Evolutionary conservation across 2,113 vertebrate species (phyloP), one percentile per base, ranked within the genome.

Genomic region (Suncus etruscus): DNA sequence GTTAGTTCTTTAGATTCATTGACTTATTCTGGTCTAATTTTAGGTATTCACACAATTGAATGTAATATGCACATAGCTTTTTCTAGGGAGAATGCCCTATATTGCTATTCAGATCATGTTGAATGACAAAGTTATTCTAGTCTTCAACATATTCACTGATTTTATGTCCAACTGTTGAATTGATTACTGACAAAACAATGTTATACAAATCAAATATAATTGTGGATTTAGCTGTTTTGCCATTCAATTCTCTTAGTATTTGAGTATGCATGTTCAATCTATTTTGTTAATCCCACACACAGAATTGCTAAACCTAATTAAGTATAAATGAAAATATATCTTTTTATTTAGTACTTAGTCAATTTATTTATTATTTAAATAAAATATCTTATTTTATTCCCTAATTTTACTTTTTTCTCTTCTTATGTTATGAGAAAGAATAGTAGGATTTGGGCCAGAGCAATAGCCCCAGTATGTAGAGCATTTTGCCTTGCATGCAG

Each of bases 181-280:
- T 87, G 75, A 79, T 80, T 76, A n/a, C 50, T 70, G 61, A 50
- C n/a, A 92, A 45, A 90, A 79, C 73, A 90, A 83, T 87, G 24
- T 58, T 72, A 50, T 74, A 69, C 25, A 29, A 3, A 87, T 50
- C 25, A 83, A 90, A 87, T 63, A 63, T 8, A 80, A 92, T 47
- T 90, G 77, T 68, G 11, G 24, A 66, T 77, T 83, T 85, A 76
- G 75, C 25, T 82, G n/a, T 81, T 92, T 94, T 18, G 20, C 51
- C 47, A 72, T 86, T 77, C 29, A 77, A 4, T 68, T 88, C 76
- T 89, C 11, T 85, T 81, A 74, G 48, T 50, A 81, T 69, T 73
- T 77, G 16, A 27, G 20, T 66, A 86, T 27, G 0, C 8, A 72
- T 58, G 63, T 68, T 80, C 80, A 58, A 68, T 16, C 24, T 72